Percentiles rank a stretch among this genome's conserved stretches.
phyloP scores from a whole-genome alignment of 2,797 vertebrate genomes.

The Brotula barbata region DNA sequence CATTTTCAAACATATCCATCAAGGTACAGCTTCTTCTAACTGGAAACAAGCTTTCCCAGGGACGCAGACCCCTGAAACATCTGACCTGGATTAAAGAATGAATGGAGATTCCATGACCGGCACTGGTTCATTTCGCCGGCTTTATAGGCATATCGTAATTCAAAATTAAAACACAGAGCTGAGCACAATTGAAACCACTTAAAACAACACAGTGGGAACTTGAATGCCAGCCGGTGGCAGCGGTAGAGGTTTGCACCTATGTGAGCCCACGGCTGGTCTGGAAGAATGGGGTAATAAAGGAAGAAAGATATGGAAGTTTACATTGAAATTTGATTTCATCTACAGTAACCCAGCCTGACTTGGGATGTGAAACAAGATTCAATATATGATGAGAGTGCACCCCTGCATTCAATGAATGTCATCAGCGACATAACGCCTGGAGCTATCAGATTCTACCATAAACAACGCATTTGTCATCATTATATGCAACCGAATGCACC shows the following conservation, averaged over 20 bases:
- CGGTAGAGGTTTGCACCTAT: slow-evolving; percentile 34
- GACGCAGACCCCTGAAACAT: slow-evolving; percentile 51
- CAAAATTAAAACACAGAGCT: slow-evolving; percentile 65
- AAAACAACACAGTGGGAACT: slow-evolving; percentile 67
- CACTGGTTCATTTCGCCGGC: slow-evolving; percentile 47
- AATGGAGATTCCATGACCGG: slow-evolving; percentile 53
- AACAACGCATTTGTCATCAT: slow-evolving; percentile 54
- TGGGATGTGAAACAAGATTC: background rate
- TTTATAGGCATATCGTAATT: slow-evolving; percentile 60
- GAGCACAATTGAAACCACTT: slow-evolving; percentile 72
- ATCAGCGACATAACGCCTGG: background rate
- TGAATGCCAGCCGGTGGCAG: slow-evolving; percentile 57
- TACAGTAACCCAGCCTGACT: background rate
- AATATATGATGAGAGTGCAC: background rate
- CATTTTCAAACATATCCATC: slow-evolving; percentile 64
- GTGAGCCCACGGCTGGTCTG: slow-evolving; percentile 41
- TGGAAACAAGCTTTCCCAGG: slow-evolving; percentile 59
- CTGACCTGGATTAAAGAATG: slow-evolving; percentile 67
- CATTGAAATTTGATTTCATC: background rate
- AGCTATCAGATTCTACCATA: background rate
- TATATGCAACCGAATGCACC: slow-evolving; percentile 60
- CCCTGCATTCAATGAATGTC: background rate
- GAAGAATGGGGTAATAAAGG: slow-evolving; percentile 35
- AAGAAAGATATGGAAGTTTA: slow-evolving; percentile 16
- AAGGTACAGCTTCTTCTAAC: slow-evolving; percentile 47